These are phyloP conservation scores for Lepus timidus DNA, from an alignment of 2,113 vertebrate species.

Conservation along the genomic window DNA sequence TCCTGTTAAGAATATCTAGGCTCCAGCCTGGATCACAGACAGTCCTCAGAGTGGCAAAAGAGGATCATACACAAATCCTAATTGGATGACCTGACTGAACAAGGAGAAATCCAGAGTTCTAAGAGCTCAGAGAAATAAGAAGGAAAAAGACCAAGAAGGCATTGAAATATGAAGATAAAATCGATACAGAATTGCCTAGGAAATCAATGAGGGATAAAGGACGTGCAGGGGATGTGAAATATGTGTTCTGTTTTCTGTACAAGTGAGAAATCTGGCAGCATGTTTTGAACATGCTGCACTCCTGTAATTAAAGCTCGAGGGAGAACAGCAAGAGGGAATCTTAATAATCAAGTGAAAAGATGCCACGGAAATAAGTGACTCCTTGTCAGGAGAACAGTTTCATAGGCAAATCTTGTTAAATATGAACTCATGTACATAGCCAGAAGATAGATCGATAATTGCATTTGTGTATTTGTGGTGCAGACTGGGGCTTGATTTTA, in stretches of 20 bases:
- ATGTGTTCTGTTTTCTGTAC: conserved; percentile 77
- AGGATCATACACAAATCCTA: conserved; percentile 83
- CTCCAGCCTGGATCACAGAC: conserved; percentile 76
- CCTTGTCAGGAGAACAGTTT: conserved; percentile 84
- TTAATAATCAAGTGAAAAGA: conserved; percentile 85
- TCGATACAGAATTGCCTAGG: conserved; percentile 82
- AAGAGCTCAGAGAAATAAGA: conserved; percentile 80
- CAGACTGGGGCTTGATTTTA: background rate
- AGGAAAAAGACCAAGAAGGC: conserved; percentile 79
- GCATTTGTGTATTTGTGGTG: background rate
- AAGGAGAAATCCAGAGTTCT: conserved; percentile 81
- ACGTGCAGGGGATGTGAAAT: conserved; percentile 72
- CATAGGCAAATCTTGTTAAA: conserved; percentile 58
- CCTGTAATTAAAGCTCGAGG: conserved; percentile 90
- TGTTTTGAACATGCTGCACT: conserved; percentile 85
- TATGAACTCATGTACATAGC: background rate
- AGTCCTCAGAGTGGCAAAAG: conserved; percentile 77
- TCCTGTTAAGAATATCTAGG: conserved; percentile 64
- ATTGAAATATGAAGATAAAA: conserved; percentile 86
- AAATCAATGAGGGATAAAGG: conserved; percentile 85
- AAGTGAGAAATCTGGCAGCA: conserved; percentile 80
- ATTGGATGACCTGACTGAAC: conserved; percentile 76
- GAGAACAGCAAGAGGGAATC: conserved; percentile 81
- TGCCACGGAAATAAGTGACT: conserved; percentile 72
- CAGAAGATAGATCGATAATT: background rate